phyloP scores from a whole-genome alignment of 2,888 invertebrate genomes.

The Timema podura region DNA sequence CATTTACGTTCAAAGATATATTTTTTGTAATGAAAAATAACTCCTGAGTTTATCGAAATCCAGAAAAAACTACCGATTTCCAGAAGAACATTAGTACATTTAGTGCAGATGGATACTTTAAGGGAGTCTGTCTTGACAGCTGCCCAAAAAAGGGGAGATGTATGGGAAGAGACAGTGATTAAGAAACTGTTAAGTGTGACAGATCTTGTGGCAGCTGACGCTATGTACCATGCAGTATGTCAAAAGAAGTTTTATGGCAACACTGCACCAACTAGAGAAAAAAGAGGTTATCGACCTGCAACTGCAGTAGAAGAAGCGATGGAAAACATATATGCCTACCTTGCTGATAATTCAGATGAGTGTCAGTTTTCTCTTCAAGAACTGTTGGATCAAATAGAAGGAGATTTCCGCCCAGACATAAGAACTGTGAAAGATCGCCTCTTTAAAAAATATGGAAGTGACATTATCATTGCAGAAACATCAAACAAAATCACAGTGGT shows the following conservation, averaged over 20 bases:
- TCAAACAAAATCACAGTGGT: not conserved
- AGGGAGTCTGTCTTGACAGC: not conserved
- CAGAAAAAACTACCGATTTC: not conserved
- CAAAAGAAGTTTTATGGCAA: not conserved
- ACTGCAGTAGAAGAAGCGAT: not conserved
- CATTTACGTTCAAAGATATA: not conserved
- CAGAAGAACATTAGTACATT: not conserved
- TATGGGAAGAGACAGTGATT: not conserved
- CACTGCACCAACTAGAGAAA: not conserved
- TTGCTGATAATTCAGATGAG: not conserved
- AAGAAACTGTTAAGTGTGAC: not conserved
- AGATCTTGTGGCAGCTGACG: not conserved
- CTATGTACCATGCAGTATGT: not conserved
- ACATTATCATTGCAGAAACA: conserved; percentile 1
- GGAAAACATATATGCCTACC: not conserved
- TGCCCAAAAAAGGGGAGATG: not conserved
- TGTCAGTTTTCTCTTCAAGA: conserved; percentile 2
- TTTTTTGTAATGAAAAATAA: not conserved
- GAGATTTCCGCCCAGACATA: not conserved
- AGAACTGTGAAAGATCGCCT: not conserved
- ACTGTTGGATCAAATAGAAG: not conserved
- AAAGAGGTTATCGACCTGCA: not conserved
- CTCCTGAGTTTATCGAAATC: not conserved
- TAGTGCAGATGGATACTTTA: not conserved
- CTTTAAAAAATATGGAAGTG: not conserved